Conservation (phyloP, 2,888 invertebrate species). For the Tryphoninae sp. region DNA sequence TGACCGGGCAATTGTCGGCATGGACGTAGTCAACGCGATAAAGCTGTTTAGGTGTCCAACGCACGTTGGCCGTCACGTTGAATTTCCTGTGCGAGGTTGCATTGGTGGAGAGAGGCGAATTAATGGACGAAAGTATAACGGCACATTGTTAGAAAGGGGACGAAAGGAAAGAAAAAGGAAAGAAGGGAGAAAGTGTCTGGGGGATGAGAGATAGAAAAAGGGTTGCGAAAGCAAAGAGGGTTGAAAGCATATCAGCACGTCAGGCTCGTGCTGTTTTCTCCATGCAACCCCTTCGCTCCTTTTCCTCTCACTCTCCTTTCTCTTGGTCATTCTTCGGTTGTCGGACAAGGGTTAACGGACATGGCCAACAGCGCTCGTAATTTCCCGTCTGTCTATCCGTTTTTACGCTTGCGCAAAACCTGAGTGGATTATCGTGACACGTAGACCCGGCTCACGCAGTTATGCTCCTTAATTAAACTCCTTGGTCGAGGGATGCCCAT, state of each 20-base stretch:
- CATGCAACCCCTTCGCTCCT: no score
- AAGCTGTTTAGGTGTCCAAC: slow-evolving; percentile 46
- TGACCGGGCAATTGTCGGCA: no score
- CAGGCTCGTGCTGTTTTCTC: slow-evolving; percentile 37
- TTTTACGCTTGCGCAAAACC: slow-evolving; percentile 59
- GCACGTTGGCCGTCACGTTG: slow-evolving; percentile 35
- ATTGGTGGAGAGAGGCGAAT: slow-evolving; percentile 16
- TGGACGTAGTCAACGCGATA: not conserved
- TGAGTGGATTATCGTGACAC: slow-evolving; percentile 62
- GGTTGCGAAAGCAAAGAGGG: slow-evolving; percentile 30
- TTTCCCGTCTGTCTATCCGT: slow-evolving; percentile 62
- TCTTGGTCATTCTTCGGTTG: slow-evolving; percentile 49
- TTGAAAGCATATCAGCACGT: slow-evolving; percentile 46
- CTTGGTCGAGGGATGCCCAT: slow-evolving; percentile 4
- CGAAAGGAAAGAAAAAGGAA: slow-evolving; percentile 31
- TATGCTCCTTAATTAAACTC: slow-evolving; percentile 59
- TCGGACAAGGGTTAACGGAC: slow-evolving; percentile 55
- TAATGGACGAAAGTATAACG: slow-evolving; percentile 31
- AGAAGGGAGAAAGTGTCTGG: not conserved
- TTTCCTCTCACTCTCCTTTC: slow-evolving; percentile 1
- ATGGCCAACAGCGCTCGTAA: slow-evolving; percentile 50
- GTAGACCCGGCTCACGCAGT: slow-evolving; percentile 48
- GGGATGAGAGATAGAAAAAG: slow-evolving; percentile 23
- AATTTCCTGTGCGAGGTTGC: slow-evolving; percentile 45
- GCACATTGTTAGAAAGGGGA: not conserved